phyloP scores from a whole-genome alignment of 2,113 vertebrate species.

The Scortum barcoo region DNA sequence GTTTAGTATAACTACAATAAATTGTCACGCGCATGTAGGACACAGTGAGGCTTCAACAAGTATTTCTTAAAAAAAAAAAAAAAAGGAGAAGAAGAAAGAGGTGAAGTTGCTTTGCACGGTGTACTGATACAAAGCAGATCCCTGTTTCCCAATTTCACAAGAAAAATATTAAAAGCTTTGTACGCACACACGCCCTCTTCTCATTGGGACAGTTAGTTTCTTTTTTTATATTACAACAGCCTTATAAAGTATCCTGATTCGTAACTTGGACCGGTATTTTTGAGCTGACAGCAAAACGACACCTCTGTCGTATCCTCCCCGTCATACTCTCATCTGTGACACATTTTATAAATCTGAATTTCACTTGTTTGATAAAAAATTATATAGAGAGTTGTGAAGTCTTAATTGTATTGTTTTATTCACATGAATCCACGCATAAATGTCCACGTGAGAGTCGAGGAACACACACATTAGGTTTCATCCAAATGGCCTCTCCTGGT shows the following conservation, averaged over 20 bases:
- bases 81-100: too few relatives aligned
- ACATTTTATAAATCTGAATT: constrained; percentile 44
- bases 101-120: constrained; percentile 35
- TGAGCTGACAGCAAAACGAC: constrained; percentile 24
- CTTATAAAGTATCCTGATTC: not conserved
- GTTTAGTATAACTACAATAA: constrained; percentile 13
- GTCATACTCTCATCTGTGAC: not conserved
- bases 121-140: constrained; percentile 14
- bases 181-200: not conserved
- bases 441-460: not conserved
- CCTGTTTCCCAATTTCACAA: constrained; percentile 40
- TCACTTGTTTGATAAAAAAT: constrained; percentile 4
- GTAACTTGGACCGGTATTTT: constrained; percentile 14
- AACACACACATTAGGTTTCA: not conserved
- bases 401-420: constrained; percentile 29
- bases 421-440: not conserved
- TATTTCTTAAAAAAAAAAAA: constrained; percentile 17
- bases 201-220: not conserved
- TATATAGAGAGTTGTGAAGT: too few relatives aligned
- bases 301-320: constrained; percentile 4
- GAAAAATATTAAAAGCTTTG: constrained; percentile 6
- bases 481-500: not conserved
- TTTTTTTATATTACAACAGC: constrained; percentile 40
- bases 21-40: constrained; percentile 2
- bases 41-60: constrained; percentile 30